Evolutionary conservation across 2,113 vertebrate species (phyloP).

Genomic region (Amia ocellicauda): DNA sequence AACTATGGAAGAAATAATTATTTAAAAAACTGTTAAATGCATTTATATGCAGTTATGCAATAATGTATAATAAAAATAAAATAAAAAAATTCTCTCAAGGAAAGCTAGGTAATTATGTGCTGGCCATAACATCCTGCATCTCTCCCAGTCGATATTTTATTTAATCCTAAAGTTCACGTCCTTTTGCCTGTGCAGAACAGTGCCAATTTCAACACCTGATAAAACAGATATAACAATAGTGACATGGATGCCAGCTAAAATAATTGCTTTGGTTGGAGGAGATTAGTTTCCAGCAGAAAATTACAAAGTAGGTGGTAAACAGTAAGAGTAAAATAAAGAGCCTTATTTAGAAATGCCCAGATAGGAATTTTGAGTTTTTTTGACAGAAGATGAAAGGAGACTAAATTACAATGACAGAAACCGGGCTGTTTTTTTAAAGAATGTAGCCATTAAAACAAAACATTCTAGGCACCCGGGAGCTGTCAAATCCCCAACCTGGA

Average conservation of each 20-base stretch:
- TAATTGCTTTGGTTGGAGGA: conserved; percentile 1
- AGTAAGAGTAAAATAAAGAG: conserved; percentile 2
- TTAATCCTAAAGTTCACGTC: conserved; percentile 3
- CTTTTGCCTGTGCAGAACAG: not conserved
- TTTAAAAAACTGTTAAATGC: no score
- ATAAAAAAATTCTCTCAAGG: no score
- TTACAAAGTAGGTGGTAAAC: conserved; percentile 13
- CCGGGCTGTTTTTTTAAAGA: not conserved
- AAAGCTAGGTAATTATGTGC: not conserved
- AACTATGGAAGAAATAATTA: no score
- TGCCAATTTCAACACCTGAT: conserved; percentile 58
- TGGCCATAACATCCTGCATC: not conserved
- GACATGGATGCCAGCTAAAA: conserved; percentile 65
- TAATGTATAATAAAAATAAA: no score
- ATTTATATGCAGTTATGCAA: no score
- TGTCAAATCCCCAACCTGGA: not conserved
- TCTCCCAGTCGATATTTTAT: not conserved
- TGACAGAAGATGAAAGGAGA: conserved; percentile 3
- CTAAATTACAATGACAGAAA: conserved; percentile 1
- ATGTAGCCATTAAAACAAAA: not conserved
- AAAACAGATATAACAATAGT: conserved; percentile 75
- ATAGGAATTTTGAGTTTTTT: conserved; percentile 1
- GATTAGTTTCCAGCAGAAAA: conserved; percentile 9
- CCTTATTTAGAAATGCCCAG: conserved; percentile 11
- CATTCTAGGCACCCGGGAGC: not conserved